phyloP scores from a whole-genome alignment of 2,797 vertebrate species.

The Dicrostonyx torquatus region DNA sequence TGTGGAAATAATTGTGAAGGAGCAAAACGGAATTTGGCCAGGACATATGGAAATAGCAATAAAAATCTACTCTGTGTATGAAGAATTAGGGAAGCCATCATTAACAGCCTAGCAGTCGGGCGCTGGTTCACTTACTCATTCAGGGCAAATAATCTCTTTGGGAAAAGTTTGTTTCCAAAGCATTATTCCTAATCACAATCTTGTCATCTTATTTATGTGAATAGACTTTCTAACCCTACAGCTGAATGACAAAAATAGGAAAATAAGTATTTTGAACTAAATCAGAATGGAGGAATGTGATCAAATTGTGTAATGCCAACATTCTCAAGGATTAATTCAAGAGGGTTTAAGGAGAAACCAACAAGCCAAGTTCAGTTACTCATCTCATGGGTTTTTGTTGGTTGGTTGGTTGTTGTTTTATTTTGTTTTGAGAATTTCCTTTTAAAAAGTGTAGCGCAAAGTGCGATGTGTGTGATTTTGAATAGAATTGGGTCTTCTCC shows the following conservation, averaged over 20 bases:
- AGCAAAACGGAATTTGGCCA: slow-evolving; percentile 74
- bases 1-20: slow-evolving; percentile 78
- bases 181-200: slow-evolving; percentile 51
- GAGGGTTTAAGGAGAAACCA: not conserved
- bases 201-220: slow-evolving; percentile 65
- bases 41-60: slow-evolving; percentile 76
- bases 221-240: slow-evolving; percentile 34
- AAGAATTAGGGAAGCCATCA: slow-evolving; percentile 58
- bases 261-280: slow-evolving; percentile 45
- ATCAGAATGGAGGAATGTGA: not conserved
- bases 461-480: not conserved
- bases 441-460: not conserved
- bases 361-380: not conserved
- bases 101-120: slow-evolving; percentile 42
- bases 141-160: slow-evolving; percentile 60
- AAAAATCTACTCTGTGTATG: slow-evolving; percentile 62
- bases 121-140: slow-evolving; percentile 51
- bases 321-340: slow-evolving; percentile 42
- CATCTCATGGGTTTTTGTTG: not conserved
- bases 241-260: slow-evolving; percentile 46
- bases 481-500: not conserved
- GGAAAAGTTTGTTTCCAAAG: slow-evolving; percentile 39
- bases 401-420: not conserved
- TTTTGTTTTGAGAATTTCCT: not conserved
- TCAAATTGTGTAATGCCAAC: slow-evolving; percentile 47